These are phyloP conservation scores for Schlechtendalia chinensis DNA, from an alignment of 1,140 invertebrate species.

Conservation along the genomic window DNA sequence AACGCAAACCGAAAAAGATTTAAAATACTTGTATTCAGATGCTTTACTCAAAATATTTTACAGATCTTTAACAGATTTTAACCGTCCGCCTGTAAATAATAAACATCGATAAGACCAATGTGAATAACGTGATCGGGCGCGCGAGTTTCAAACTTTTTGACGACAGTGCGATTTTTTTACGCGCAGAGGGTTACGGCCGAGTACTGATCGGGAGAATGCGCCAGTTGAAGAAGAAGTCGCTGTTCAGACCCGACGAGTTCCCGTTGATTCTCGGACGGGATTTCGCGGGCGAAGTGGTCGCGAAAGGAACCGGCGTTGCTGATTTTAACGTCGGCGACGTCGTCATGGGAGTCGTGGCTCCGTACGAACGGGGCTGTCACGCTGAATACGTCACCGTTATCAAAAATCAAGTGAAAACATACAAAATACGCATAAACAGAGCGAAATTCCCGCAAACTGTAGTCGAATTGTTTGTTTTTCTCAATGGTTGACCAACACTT, in stretches of 20 bases:
- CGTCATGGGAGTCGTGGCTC: slow-evolving; percentile 76
- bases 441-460: no score
- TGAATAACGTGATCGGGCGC: no score
- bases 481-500: no score
- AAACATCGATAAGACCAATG: no score
- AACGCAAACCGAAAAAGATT: no score
- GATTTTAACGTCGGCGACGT: slow-evolving; percentile 68
- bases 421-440: no score
- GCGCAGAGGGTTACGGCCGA: slow-evolving; percentile 73
- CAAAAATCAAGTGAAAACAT: slow-evolving; percentile 61
- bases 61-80: no score
- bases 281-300: slow-evolving; percentile 75
- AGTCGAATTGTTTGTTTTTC: no score
- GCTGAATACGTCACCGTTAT: slow-evolving; percentile 70
- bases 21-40: no score
- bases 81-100: no score
- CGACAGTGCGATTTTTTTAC: not conserved
- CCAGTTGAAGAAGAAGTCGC: slow-evolving; percentile 54
- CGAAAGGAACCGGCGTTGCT: slow-evolving; percentile 66
- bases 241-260: slow-evolving; percentile 65
- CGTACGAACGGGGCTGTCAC: slow-evolving; percentile 71
- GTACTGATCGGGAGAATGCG: slow-evolving; percentile 67
- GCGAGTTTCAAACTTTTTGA: not conserved
- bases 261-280: slow-evolving; percentile 82
- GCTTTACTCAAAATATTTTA: no score